A percentile compares a stretch with the other conserved stretches of the same genome.
phyloP scores from a whole-genome alignment of 2,888 invertebrate genomes.

The Anthophora plumipes region DNA sequence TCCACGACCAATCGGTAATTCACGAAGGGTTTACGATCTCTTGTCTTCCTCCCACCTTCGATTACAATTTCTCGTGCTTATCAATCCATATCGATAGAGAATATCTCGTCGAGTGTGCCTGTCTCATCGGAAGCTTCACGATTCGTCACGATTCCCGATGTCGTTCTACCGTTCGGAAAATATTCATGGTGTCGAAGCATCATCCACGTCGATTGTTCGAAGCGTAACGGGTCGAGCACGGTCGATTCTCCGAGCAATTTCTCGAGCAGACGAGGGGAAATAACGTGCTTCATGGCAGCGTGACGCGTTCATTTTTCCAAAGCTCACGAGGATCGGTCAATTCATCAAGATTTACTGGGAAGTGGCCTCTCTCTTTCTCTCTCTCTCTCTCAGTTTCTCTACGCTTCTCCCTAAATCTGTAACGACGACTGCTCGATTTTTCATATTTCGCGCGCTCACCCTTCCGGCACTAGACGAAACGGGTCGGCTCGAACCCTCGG shows the following conservation, averaged over 20 bases:
- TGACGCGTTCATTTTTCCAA: conserved; percentile 64
- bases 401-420: no score
- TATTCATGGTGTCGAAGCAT: conserved; percentile 13
- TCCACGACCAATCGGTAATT: conserved; percentile 53
- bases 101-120: conserved; percentile 10
- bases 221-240: background rate
- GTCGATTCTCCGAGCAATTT: background rate
- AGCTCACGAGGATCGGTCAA: conserved; percentile 51
- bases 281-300: conserved; percentile 22
- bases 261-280: conserved; percentile 18
- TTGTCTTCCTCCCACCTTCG: background rate
- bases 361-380: conserved; percentile 32
- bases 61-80: conserved; percentile 54
- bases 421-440: conserved; percentile 63
- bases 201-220: conserved; percentile 35
- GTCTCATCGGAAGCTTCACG: conserved; percentile 40
- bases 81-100: conserved; percentile 1
- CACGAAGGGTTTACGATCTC: conserved; percentile 26
- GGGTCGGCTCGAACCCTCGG: conserved; percentile 27
- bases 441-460: conserved; percentile 65
- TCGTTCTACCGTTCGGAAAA: conserved; percentile 62
- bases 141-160: conserved; percentile 77
- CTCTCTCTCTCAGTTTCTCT: conserved; percentile 16
- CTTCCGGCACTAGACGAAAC: conserved; percentile 15
- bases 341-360: conserved; percentile 66